These are phyloP conservation scores for Spilosoma lubricipeda DNA, from an alignment of 2,888 invertebrate species.

Conservation along the genomic window DNA sequence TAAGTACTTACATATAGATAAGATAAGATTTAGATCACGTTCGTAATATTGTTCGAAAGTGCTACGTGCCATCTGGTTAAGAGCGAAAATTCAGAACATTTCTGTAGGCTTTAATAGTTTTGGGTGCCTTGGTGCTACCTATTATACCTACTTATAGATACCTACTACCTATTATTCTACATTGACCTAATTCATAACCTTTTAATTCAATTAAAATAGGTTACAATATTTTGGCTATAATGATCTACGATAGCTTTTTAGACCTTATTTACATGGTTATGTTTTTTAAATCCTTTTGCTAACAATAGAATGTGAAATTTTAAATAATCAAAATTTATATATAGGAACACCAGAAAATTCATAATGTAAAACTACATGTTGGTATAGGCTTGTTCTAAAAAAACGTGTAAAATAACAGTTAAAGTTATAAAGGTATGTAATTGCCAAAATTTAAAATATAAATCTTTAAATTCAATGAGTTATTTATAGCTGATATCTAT, in stretches of 20 bases:
- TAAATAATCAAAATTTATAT: not conserved
- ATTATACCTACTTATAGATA: not conserved
- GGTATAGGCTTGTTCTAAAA: not conserved
- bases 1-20: constrained; percentile 32
- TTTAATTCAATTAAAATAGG: no score
- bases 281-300: no score
- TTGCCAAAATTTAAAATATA: not conserved
- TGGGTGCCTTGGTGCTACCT: not conserved
- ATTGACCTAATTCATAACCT: not conserved
- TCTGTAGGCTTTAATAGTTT: constrained; percentile 11
- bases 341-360: not conserved
- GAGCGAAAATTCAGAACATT: constrained; percentile 28
- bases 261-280: no score
- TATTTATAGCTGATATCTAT: not conserved
- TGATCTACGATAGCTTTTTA: no score
- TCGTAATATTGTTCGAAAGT: constrained; percentile 32
- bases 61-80: constrained; percentile 34
- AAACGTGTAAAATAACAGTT: no score
- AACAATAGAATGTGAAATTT: not conserved
- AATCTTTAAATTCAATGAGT: not conserved
- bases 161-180: constrained; percentile 4
- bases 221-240: no score
- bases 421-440: no score
- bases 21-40: constrained; percentile 41
- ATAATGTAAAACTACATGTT: not conserved